Conservation (phyloP, 2,113 vertebrate species). For the Stercorarius parasiticus region DNA sequence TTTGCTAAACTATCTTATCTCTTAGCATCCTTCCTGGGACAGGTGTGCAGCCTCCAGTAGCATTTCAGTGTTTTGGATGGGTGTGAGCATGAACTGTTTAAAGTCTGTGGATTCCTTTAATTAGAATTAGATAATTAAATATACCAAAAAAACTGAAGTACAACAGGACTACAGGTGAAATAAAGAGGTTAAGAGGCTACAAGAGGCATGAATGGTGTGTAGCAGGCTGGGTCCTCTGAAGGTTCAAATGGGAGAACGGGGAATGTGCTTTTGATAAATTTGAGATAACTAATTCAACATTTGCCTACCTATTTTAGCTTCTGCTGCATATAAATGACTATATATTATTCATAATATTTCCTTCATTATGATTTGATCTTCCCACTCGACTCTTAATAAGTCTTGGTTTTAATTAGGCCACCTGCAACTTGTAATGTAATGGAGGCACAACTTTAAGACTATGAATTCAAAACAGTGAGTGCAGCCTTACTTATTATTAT, state of each 20-base stretch:
- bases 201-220: not conserved
- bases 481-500: not conserved
- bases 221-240: not conserved
- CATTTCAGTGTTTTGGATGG: not conserved
- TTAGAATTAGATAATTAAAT: not conserved
- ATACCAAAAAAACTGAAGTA: not conserved
- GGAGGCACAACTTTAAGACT: conserved; percentile 8
- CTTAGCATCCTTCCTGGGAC: not conserved
- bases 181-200: not conserved
- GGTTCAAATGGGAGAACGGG: not conserved
- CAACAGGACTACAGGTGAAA: not conserved
- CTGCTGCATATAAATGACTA: not conserved
- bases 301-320: conserved; percentile 6
- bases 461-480: conserved; percentile 15
- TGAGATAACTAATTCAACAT: not conserved
- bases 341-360: conserved; percentile 30
- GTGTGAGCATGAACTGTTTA: not conserved
- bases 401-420: conserved; percentile 39
- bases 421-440: conserved; percentile 10
- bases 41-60: not conserved
- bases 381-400: not conserved
- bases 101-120: not conserved
- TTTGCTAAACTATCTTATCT: not conserved
- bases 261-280: not conserved
- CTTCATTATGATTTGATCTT: conserved; percentile 49